These are phyloP conservation scores for Meda fulgida DNA, from an alignment of 2,797 vertebrate species.

Conservation along the genomic window DNA sequence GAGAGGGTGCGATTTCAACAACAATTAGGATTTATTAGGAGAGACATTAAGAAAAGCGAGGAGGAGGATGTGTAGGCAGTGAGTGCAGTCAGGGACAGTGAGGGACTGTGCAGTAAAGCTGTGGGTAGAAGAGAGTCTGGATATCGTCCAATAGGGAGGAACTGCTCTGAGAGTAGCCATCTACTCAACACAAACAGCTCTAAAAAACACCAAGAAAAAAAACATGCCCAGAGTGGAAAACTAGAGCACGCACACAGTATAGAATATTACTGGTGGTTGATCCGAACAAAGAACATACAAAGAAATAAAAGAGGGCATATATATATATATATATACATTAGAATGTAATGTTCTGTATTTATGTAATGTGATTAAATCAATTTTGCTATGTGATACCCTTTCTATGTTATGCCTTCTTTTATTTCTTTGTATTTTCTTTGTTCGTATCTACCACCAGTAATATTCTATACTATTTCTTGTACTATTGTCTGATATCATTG, in stretches of 20 bases:
- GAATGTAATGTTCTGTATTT: neutral
- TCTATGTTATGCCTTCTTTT: neutral
- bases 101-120: constrained; percentile 1
- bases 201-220: constrained; percentile 32
- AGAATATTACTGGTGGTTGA: too few species aligned
- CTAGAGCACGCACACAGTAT: too few species aligned
- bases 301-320: too few species aligned
- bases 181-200: constrained; percentile 23
- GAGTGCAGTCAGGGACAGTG: constrained; percentile 12
- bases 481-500: neutral
- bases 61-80: constrained; percentile 2
- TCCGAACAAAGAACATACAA: too few species aligned
- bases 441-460: too few species aligned
- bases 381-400: neutral
- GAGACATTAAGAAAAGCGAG: constrained; percentile 14
- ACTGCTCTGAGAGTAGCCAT: constrained; percentile 35
- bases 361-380: neutral
- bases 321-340: too few species aligned
- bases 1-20: constrained; percentile 5
- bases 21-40: constrained; percentile 39
- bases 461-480: neutral
- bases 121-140: constrained; percentile 41
- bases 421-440: neutral
- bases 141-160: constrained; percentile 42
- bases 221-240: constrained; percentile 28